A percentile compares a stretch with the other conserved stretches of the same genome.
Evolutionary conservation across 2,888 invertebrate species (phyloP).

Genomic region (Horisme vitalbata): DNA sequence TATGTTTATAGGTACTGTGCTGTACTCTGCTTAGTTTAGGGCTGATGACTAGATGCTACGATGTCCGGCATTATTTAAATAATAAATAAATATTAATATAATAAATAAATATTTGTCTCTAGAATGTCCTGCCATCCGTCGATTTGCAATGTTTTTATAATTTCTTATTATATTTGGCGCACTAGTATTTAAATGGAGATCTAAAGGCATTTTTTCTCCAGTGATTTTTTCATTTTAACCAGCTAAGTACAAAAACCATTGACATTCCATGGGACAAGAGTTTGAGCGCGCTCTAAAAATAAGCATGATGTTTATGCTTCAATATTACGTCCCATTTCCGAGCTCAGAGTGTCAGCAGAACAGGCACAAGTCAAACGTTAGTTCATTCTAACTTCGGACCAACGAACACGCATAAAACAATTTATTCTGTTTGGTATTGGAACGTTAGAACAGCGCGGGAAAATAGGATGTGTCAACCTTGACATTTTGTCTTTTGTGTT

Average conservation of each 20-base stretch:
- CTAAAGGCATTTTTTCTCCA: not conserved
- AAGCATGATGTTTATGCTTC: constrained; percentile 59
- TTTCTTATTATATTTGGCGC: too few species aligned
- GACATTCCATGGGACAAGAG: constrained; percentile 49
- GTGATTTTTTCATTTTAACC: constrained; percentile 4
- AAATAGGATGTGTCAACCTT: constrained; percentile 53
- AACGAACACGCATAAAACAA: constrained; percentile 50
- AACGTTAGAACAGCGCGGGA: constrained; percentile 48
- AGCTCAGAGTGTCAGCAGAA: constrained; percentile 47
- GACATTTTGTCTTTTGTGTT: constrained; percentile 41
- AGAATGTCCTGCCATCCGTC: too few species aligned
- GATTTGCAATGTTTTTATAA: too few species aligned
- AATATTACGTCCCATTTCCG: constrained; percentile 51
- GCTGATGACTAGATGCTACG: too few species aligned
- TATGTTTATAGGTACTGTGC: too few species aligned
- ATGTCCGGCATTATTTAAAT: too few species aligned
- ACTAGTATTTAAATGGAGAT: not conserved
- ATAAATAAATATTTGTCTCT: too few species aligned
- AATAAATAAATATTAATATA: too few species aligned
- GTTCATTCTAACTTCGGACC: constrained; percentile 48
- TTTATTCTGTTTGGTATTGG: constrained; percentile 44
- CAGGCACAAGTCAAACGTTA: constrained; percentile 50
- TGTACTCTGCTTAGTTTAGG: too few species aligned
- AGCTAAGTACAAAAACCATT: constrained; percentile 31
- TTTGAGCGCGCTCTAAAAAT: constrained; percentile 57